Conservation (phyloP, 1,140 invertebrate species). For the Saccostrea glomerata region DNA sequence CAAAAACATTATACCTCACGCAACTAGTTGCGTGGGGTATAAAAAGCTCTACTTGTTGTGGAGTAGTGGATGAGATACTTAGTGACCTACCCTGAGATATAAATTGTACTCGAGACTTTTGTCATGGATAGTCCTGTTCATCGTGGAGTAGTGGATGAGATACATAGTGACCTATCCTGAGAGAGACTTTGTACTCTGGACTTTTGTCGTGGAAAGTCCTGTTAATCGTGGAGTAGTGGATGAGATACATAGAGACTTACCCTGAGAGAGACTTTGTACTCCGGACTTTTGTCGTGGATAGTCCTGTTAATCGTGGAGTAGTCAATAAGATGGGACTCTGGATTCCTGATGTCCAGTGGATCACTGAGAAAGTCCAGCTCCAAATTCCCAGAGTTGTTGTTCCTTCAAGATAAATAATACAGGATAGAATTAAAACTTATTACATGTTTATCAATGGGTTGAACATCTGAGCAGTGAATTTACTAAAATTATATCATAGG, state of each 20-base stretch:
- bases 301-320: constrained; percentile 67
- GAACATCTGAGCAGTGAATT: too few relatives aligned
- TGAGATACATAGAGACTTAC: constrained; percentile 60
- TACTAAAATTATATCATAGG: too few relatives aligned
- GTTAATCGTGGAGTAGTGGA: constrained; percentile 66
- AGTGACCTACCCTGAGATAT: constrained; percentile 69
- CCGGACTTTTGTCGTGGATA: constrained; percentile 64
- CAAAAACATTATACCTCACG: too few relatives aligned
- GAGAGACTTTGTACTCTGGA: constrained; percentile 71
- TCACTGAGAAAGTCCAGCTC: constrained; percentile 76
- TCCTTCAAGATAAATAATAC: neutral
- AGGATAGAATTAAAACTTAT: too few relatives aligned
- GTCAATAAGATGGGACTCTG: constrained; percentile 72
- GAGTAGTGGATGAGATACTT: constrained; percentile 64
- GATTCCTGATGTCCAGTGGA: constrained; percentile 72
- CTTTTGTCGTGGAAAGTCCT: constrained; percentile 64
- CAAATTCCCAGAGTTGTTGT: constrained; percentile 58
- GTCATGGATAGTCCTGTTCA: constrained; percentile 63
- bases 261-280: constrained; percentile 72
- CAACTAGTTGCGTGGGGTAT: too few relatives aligned
- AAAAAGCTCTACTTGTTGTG: too few relatives aligned
- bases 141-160: constrained; percentile 69
- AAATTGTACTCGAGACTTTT: constrained; percentile 68
- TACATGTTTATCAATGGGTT: too few relatives aligned
- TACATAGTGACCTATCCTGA: constrained; percentile 63